These are phyloP conservation scores for Onthophagus sagittarius DNA, from an alignment of 2,888 invertebrate genomes.

Conservation along the genomic window DNA sequence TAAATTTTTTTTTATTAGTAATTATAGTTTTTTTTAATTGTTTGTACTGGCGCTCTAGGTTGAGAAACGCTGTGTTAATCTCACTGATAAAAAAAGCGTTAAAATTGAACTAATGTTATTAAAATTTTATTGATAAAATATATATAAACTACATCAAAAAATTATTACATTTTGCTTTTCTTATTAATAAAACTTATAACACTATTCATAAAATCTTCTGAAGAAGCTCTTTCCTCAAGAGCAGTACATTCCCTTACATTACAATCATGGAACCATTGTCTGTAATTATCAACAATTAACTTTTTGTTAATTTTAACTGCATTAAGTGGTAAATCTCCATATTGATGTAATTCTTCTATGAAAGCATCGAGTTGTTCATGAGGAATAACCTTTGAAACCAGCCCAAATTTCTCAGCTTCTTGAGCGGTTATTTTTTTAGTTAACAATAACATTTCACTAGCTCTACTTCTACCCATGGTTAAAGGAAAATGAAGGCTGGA, in stretches of 20 bases:
- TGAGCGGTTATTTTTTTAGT: slow-evolving; percentile 73
- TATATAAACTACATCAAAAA: not conserved
- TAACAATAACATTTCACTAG: slow-evolving; percentile 52
- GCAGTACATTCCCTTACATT: slow-evolving; percentile 66
- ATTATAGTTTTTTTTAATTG: too few relatives aligned
- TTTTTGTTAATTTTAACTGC: slow-evolving; percentile 69
- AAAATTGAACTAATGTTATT: too few relatives aligned
- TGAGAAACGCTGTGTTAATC: too few relatives aligned
- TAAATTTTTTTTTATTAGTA: too few relatives aligned
- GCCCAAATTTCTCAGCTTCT: slow-evolving; percentile 74
- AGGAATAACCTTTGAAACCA: slow-evolving; percentile 77
- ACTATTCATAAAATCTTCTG: slow-evolving; percentile 63
- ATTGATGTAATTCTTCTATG: slow-evolving; percentile 53
- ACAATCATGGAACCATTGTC: slow-evolving; percentile 58
- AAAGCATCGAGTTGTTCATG: slow-evolving; percentile 55
- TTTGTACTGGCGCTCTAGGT: too few relatives aligned
- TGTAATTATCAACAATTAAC: slow-evolving; percentile 60
- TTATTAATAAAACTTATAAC: slow-evolving; percentile 51
- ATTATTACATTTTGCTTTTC: slow-evolving; percentile 41
- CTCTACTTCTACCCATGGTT: slow-evolving; percentile 79
- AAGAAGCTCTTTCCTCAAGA: too few relatives aligned
- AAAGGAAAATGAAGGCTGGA: slow-evolving; percentile 82
- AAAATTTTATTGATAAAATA: too few relatives aligned
- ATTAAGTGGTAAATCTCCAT: slow-evolving; percentile 52
- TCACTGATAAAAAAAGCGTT: too few relatives aligned